Conservation (phyloP, 2,113 vertebrate genomes). For the Reinhardtius hippoglossoides region DNA sequence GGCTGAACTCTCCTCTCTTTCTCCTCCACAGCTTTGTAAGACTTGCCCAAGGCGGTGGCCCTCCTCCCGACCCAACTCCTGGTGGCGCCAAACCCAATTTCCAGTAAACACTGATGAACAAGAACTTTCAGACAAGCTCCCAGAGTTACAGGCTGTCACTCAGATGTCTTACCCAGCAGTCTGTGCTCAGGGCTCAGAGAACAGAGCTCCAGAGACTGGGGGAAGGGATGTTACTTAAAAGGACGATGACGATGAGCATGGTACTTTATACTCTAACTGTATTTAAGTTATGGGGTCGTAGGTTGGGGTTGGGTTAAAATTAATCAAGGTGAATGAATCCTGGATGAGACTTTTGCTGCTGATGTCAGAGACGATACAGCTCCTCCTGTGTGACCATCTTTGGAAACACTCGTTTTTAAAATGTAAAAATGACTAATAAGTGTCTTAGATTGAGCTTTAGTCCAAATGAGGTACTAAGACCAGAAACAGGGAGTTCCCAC, state of each 20-base stretch:
- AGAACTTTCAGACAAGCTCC: slow-evolving; percentile 40
- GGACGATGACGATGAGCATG: slow-evolving; percentile 53
- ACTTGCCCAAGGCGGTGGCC: slow-evolving; percentile 79
- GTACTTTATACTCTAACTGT: slow-evolving; percentile 62
- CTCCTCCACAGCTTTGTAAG: slow-evolving; percentile 71
- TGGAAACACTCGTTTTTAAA: slow-evolving; percentile 49
- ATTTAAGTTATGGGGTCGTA: slow-evolving; percentile 45
- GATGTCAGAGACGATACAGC: slow-evolving; percentile 24
- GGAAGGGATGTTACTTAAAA: slow-evolving; percentile 43
- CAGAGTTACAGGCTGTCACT: slow-evolving; percentile 77
- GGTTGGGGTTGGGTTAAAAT: slow-evolving; percentile 33
- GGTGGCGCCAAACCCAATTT: slow-evolving; percentile 82
- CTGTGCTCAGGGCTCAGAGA: slow-evolving; percentile 53
- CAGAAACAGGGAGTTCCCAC: slow-evolving; percentile 42
- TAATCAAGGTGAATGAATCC: slow-evolving; percentile 36
- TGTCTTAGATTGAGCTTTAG: slow-evolving; percentile 60
- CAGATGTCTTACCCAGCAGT: slow-evolving; percentile 81
- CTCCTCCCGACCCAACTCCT: slow-evolving; percentile 74
- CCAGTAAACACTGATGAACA: slow-evolving; percentile 67
- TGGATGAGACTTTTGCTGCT: slow-evolving; percentile 44
- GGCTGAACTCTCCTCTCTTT: slow-evolving; percentile 1
- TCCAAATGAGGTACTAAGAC: slow-evolving; percentile 59
- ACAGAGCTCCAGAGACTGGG: slow-evolving; percentile 46
- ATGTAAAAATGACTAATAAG: slow-evolving; percentile 44
- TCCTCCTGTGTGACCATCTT: slow-evolving; percentile 24